Evolutionary conservation across 23 tunicate species (phyloP).

Genomic region (Clavelina lepadiformis): DNA sequence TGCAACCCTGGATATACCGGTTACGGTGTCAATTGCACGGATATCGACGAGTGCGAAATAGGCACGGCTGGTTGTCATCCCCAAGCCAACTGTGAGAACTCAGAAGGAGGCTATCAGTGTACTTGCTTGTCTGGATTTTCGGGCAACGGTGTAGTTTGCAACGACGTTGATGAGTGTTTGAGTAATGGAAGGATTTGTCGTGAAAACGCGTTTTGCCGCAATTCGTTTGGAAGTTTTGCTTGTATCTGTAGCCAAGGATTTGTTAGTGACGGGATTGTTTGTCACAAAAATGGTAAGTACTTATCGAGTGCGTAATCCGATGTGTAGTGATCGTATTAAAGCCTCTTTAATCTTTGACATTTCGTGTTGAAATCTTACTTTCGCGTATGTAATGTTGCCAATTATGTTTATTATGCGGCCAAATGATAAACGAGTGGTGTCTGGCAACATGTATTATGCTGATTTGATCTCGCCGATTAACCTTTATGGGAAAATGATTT

Average conservation of each 20-base stretch:
- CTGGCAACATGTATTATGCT: too few species aligned
- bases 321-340: too few species aligned
- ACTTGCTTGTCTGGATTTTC: not conserved
- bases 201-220: not conserved
- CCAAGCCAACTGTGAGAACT: conserved; percentile 1
- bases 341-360: too few species aligned
- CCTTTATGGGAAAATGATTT: too few species aligned
- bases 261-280: not conserved
- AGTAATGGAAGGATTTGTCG: not conserved
- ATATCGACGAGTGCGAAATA: conserved; percentile 7
- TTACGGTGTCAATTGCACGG: conserved; percentile 7
- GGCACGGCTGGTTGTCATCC: not conserved
- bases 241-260: not conserved
- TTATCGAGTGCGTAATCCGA: too few species aligned
- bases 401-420: too few species aligned
- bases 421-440: too few species aligned
- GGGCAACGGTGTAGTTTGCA: not conserved
- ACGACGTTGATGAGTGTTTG: not conserved
- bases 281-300: too few species aligned
- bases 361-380: too few species aligned
- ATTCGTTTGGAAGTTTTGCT: not conserved
- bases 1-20: conserved; percentile 3
- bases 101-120: not conserved
- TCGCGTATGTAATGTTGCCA: too few species aligned
- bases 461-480: too few species aligned